Evolutionary conservation across 2,113 vertebrate species (phyloP).

Genomic region (Harpagus bidentatus): DNA sequence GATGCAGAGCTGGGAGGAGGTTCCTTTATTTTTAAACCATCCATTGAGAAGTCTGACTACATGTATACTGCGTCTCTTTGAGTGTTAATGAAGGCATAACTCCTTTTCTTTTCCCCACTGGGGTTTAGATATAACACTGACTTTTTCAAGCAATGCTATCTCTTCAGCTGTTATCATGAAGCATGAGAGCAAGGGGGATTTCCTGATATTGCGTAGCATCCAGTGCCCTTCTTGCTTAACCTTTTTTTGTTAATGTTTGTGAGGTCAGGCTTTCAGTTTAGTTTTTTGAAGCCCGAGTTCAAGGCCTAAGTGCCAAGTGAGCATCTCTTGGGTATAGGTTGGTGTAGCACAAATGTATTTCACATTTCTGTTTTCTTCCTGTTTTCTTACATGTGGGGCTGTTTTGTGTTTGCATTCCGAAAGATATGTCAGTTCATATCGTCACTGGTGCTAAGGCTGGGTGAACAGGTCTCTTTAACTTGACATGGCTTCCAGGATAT

Average conservation of each 20-base stretch:
- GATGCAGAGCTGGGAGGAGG: background rate
- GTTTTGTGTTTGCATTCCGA: background rate
- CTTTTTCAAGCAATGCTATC: background rate
- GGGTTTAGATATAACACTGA: background rate
- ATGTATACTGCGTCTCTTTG: background rate
- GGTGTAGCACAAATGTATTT: background rate
- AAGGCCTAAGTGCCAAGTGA: background rate
- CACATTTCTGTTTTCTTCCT: background rate
- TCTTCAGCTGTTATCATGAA: background rate
- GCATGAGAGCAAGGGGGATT: background rate
- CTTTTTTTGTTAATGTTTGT: background rate
- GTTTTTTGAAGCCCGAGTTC: background rate
- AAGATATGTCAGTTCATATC: rapidly evolving
- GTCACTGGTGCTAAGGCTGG: background rate
- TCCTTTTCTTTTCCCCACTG: background rate
- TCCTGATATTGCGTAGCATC: background rate
- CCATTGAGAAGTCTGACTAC: background rate
- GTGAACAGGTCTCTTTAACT: background rate
- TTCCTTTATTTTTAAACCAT: background rate
- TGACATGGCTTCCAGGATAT: background rate
- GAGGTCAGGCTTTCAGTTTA: background rate
- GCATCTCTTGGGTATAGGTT: background rate
- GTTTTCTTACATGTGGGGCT: rapidly evolving
- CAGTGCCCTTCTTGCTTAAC: background rate
- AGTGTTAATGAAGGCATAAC: background rate